These are phyloP conservation scores for Romanogobio albipinnatus DNA, from an alignment of 2,113 vertebrate genomes.

Conservation along the genomic window DNA sequence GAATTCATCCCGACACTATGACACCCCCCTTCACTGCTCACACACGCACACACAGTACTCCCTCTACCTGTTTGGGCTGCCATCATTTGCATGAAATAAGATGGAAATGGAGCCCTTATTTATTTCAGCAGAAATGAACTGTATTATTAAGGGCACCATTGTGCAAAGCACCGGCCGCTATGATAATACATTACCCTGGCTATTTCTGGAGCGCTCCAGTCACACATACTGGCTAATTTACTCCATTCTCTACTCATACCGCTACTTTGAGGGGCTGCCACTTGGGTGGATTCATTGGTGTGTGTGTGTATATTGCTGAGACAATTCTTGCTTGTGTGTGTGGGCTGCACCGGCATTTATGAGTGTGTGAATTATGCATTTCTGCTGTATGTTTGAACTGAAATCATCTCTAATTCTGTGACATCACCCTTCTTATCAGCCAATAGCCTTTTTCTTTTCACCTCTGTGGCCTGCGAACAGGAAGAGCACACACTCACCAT, in stretches of 20 bases:
- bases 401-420: conserved; percentile 39
- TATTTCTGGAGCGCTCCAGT: conserved; percentile 77
- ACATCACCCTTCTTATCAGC: conserved; percentile 15
- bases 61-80: conserved; percentile 75
- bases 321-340: conserved; percentile 23
- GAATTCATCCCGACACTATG: conserved; percentile 70
- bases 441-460: neutral
- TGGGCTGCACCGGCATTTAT: conserved; percentile 39
- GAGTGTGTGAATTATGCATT: conserved; percentile 53
- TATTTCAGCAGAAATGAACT: conserved; percentile 80
- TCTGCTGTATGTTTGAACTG: conserved; percentile 24
- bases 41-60: conserved; percentile 68
- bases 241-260: conserved; percentile 78
- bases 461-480: conserved; percentile 1
- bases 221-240: conserved; percentile 77
- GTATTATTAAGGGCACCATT: conserved; percentile 80
- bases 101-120: conserved; percentile 80
- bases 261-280: conserved; percentile 66
- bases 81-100: conserved; percentile 82
- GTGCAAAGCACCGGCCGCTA: conserved; percentile 69
- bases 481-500: conserved; percentile 1
- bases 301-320: conserved; percentile 46
- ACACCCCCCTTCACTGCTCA: conserved; percentile 51
- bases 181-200: conserved; percentile 79
- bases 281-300: conserved; percentile 30